Conservation (phyloP, 2,113 vertebrate genomes). For the Lampris megalopsis region DNA sequence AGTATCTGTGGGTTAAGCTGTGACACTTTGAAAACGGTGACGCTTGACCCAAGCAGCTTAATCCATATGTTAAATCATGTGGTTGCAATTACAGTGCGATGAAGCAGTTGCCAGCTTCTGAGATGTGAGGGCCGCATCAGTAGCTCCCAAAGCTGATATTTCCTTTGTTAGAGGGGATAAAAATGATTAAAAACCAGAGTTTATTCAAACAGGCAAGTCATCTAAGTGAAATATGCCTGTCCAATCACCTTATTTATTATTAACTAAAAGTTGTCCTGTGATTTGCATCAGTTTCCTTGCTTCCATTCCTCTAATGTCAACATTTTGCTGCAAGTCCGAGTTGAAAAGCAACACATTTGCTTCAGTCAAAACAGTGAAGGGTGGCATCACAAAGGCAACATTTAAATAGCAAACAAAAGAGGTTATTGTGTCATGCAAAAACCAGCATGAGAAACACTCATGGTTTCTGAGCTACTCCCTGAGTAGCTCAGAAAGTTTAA, state of each 20-base stretch:
- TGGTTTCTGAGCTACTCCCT: conserved; percentile 33
- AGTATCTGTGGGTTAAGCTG: conserved; percentile 25
- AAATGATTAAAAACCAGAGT: background rate
- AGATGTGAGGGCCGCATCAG: conserved; percentile 16
- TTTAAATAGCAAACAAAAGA: conserved; percentile 15
- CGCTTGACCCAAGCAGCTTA: conserved; percentile 38
- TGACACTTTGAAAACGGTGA: conserved; percentile 13
- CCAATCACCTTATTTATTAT: background rate
- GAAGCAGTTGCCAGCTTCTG: conserved; percentile 47
- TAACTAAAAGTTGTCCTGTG: background rate
- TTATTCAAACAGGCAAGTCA: conserved; percentile 13
- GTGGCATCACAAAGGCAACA: conserved; percentile 25
- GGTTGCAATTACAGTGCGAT: conserved; percentile 72
- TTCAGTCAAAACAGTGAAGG: background rate
- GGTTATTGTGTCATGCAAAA: conserved; percentile 27
- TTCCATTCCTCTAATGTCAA: too few relatives aligned
- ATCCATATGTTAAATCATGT: conserved; percentile 69
- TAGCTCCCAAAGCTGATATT: conserved; percentile 6
- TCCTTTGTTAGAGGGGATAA: background rate
- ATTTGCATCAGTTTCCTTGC: conserved; percentile 1
- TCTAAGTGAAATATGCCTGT: background rate
- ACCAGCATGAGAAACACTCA: conserved; percentile 15
- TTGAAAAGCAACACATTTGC: background rate
- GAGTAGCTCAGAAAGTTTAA: conserved; percentile 14
- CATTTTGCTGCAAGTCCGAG: too few relatives aligned